Evolutionary conservation across 2,888 invertebrate species (phyloP), one percentile per base, ranked within the genome.

Genomic region (Prionchulus punctatus): DNA sequence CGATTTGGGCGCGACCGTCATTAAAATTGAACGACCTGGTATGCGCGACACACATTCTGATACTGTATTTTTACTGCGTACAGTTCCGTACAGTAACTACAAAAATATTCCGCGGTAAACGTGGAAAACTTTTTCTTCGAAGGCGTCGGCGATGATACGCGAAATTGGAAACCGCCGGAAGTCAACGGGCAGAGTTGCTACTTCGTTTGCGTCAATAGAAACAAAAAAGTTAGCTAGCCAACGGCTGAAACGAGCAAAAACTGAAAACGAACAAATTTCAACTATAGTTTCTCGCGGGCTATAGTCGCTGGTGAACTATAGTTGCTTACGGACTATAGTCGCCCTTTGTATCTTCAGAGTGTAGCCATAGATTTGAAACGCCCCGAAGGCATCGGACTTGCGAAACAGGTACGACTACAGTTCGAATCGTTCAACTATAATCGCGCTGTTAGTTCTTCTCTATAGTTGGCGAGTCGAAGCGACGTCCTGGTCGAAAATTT

Each of bases 401-500:
- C 71, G 25, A 59, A 58, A 57, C 43, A 65, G 61, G 67, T 66
- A 58, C 49, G 23, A 49, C 47, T 26, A 4, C 15, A 21, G 1
- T 56, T 42, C 27, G n/a, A n/a, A n/a, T n/a, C n/a, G n/a, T n/a
- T n/a, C n/a, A n/a, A n/a, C n/a, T n/a, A n/a, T n/a, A n/a, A n/a
- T n/a, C n/a, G n/a, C n/a, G n/a, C n/a, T n/a, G n/a, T n/a, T n/a
- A n/a, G n/a, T n/a, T n/a, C n/a, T n/a, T n/a, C 2, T 12, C 53
- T 61, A 62, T 80, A 86, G 62, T 72, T 94, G 62, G 84, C 82
- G 0, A 73, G 72, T 51, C 80, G 82, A 66, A 83, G 84, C 69
- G 94, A 96, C 76, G 81, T 96, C 4, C 68, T 94, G 1, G 79
- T 96, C 1, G 94, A 96, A 72, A 96, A 96, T 73, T 96, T 84